These are phyloP conservation scores for Acrocephalus scirpaceus DNA, from an alignment of 2,797 vertebrate genomes.

Conservation along the genomic window DNA sequence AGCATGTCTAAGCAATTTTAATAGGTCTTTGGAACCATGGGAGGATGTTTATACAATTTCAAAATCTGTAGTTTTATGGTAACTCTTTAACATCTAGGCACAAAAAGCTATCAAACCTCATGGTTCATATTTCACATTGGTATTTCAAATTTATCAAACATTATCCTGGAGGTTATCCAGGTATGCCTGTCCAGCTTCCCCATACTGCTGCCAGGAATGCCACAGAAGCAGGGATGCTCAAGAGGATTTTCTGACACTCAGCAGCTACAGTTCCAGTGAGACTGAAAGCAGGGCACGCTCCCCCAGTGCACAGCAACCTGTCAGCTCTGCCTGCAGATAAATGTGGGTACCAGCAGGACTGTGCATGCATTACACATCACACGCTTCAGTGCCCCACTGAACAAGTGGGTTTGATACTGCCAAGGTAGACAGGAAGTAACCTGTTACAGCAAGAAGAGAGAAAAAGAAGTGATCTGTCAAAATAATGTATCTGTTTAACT, in stretches of 20 bases:
- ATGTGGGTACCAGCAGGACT: not conserved
- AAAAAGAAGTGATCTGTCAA: not conserved
- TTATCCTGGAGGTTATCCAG: not conserved
- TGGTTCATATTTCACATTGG: not conserved
- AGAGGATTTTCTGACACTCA: not conserved
- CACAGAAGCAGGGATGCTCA: not conserved
- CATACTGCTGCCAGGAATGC: not conserved
- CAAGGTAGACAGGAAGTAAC: not conserved
- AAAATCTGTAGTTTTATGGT: not conserved
- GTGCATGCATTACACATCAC: not conserved
- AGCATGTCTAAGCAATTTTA: not conserved
- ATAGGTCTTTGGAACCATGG: not conserved
- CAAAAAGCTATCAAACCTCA: not conserved
- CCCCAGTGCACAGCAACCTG: not conserved
- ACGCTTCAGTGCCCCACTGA: not conserved
- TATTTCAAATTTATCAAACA: not conserved
- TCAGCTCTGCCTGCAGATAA: not conserved
- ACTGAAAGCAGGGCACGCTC: not conserved
- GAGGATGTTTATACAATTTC: not conserved
- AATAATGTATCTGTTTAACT: not conserved
- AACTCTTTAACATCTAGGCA: not conserved
- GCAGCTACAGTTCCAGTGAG: not conserved
- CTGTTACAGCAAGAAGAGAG: not conserved
- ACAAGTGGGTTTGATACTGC: not conserved
- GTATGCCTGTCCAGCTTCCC: not conserved